These are phyloP conservation scores for Pyrgus malvae DNA, from an alignment of 2,888 invertebrate species.

Conservation along the genomic window DNA sequence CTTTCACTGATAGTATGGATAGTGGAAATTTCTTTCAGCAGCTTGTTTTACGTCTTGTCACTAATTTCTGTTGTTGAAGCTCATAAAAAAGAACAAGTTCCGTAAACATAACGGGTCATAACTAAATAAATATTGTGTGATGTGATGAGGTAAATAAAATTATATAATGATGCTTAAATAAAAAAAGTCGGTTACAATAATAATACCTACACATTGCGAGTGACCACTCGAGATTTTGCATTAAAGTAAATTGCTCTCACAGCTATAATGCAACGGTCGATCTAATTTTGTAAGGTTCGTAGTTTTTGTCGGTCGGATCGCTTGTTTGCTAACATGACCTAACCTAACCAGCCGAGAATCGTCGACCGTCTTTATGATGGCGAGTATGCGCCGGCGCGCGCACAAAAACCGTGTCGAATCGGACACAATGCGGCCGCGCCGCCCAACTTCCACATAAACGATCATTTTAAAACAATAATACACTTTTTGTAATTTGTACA, in stretches of 20 bases:
- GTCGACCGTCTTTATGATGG: constrained; percentile 55
- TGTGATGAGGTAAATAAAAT: constrained; percentile 12
- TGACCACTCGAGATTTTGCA: constrained; percentile 12
- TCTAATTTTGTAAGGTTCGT: constrained; percentile 30
- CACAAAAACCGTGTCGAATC: constrained; percentile 73
- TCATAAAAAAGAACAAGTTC: neutral
- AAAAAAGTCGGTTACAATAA: constrained; percentile 23
- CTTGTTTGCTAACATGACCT: constrained; percentile 42
- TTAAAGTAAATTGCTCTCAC: constrained; percentile 22
- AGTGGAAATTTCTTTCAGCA: constrained; percentile 9
- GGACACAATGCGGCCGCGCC: constrained; percentile 54
- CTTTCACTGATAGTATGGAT: constrained; percentile 17
- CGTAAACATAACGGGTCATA: constrained; percentile 5
- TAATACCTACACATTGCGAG: constrained; percentile 10
- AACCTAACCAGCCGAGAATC: constrained; percentile 42
- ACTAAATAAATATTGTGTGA: constrained; percentile 11
- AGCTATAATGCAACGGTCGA: constrained; percentile 28
- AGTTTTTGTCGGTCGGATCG: constrained; percentile 22
- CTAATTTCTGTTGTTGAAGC: neutral
- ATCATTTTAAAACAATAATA: constrained; percentile 37
- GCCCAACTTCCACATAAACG: constrained; percentile 40
- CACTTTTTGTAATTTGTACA: constrained; percentile 10
- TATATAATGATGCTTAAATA: constrained; percentile 3
- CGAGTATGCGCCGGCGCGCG: constrained; percentile 40
- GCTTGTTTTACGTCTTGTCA: neutral